A percentile compares a stretch with the other conserved stretches of the same genome.
phyloP scores from a whole-genome alignment of 35 echinoderm and acorn worm genomes.

The Apostichopus parvimensis region DNA sequence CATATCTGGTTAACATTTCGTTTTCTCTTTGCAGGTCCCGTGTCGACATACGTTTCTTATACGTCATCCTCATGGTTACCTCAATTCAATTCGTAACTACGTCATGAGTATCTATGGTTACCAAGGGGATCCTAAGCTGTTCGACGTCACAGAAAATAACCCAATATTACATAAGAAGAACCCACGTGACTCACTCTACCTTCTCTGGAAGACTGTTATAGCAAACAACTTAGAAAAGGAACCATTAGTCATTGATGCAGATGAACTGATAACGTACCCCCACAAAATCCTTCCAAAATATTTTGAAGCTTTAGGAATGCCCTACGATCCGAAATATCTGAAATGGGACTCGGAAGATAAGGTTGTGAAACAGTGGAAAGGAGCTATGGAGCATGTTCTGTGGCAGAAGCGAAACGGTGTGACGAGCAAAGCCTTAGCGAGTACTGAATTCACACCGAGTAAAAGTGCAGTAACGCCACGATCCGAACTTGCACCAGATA shows the following conservation, averaged over 20 bases:
- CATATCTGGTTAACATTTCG: no score
- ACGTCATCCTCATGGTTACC: conserved; percentile 55
- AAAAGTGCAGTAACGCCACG: conserved; percentile 10
- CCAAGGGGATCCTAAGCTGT: conserved; percentile 7
- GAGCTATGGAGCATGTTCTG: conserved; percentile 43
- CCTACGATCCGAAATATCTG: conserved; percentile 50
- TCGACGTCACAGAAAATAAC: conserved; percentile 47
- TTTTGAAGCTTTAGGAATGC: conserved; percentile 61
- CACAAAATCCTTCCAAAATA: conserved; percentile 61
- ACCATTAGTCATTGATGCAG: conserved; percentile 73
- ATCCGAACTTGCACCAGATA: conserved; percentile 17
- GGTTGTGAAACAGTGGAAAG: conserved; percentile 58
- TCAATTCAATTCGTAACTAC: conserved; percentile 50
- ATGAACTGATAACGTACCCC: conserved; percentile 66
- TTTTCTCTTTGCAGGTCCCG: conserved; percentile 15
- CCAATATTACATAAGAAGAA: conserved; percentile 48
- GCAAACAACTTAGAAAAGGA: conserved; percentile 53
- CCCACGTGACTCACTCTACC: conserved; percentile 26
- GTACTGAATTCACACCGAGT: conserved; percentile 31
- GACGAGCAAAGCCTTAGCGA: conserved; percentile 39
- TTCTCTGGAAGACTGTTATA: conserved; percentile 12
- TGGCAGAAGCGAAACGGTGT: conserved; percentile 46
- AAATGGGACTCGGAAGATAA: conserved; percentile 51
- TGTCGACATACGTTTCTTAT: conserved; percentile 60
- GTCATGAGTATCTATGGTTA: conserved; percentile 54